phyloP scores from a whole-genome alignment of 2,797 vertebrate species.

The Hydrolagus colliei region DNA sequence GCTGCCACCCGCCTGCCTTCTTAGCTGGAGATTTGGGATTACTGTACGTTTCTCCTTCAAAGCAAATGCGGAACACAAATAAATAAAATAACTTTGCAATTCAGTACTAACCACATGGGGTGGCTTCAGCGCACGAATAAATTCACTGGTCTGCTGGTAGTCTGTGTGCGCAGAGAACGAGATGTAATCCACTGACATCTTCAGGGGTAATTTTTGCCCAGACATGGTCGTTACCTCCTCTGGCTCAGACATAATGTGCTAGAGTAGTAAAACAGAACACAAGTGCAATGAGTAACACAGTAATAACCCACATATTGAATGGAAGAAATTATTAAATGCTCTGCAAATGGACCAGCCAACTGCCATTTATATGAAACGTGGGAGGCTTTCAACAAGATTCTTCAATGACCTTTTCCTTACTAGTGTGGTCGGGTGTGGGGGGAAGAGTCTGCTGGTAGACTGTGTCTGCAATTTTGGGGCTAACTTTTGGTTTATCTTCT shows the following conservation, averaged over 20 bases:
- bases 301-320: not conserved
- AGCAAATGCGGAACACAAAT: not conserved
- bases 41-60: not conserved
- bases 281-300: not conserved
- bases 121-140: conserved; percentile 87
- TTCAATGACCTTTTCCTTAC: too few relatives aligned
- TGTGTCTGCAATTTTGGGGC: too few relatives aligned
- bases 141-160: conserved; percentile 95
- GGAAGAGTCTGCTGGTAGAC: too few relatives aligned
- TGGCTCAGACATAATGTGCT: conserved; percentile 97
- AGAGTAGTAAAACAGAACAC: conserved; percentile 30
- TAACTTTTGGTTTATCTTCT: too few relatives aligned
- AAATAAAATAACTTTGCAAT: conserved; percentile 5
- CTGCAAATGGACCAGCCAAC: not conserved
- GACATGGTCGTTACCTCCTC: conserved; percentile 95
- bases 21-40: too few relatives aligned
- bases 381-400: too few relatives aligned
- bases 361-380: too few relatives aligned
- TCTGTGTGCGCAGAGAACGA: conserved; percentile 95
- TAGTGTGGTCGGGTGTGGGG: too few relatives aligned
- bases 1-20: too few relatives aligned
- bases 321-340: conserved; percentile 7
- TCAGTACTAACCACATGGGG: conserved; percentile 79
- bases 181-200: conserved; percentile 98
- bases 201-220: conserved; percentile 86